phyloP scores from a whole-genome alignment of 2,113 vertebrate species.

The Hymenochirus boettgeri region DNA sequence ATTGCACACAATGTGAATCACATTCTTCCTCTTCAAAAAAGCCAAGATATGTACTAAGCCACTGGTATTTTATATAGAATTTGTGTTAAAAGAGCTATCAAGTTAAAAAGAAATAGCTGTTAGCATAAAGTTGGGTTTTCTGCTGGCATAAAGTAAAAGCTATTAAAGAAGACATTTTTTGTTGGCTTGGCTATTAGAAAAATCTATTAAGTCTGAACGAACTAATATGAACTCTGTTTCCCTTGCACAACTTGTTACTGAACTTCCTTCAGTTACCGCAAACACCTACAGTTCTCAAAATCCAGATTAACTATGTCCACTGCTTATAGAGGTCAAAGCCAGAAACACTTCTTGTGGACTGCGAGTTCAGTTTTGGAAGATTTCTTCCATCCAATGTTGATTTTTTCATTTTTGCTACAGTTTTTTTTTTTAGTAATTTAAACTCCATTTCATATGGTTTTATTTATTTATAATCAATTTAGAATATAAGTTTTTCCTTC shows the following conservation, averaged over 20 bases:
- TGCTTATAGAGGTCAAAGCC: background rate
- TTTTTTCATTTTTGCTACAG: no score
- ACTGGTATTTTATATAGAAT: slow-evolving; percentile 36
- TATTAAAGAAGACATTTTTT: slow-evolving; percentile 36
- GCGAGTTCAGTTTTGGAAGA: no score
- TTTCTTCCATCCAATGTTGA: no score
- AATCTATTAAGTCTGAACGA: slow-evolving; percentile 16
- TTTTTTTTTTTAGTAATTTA: no score
- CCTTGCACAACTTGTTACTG: slow-evolving; percentile 20
- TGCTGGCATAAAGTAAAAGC: slow-evolving; percentile 27
- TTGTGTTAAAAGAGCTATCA: slow-evolving; percentile 36
- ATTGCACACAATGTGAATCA: slow-evolving; percentile 24
- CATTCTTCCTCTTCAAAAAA: slow-evolving; percentile 21
- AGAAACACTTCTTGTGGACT: no score
- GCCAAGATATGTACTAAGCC: slow-evolving; percentile 27
- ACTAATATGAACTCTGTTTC: slow-evolving; percentile 34
- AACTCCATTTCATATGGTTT: no score
- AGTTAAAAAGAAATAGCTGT: slow-evolving; percentile 34
- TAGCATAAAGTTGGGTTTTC: slow-evolving; percentile 33
- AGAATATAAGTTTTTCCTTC: no score
- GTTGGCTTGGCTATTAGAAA: slow-evolving; percentile 34
- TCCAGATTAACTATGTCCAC: background rate
- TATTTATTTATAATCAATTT: no score
- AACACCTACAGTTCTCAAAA: background rate
- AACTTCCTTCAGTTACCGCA: slow-evolving; percentile 18